phyloP scores from a whole-genome alignment of 2,797 vertebrate species.

The Pogonophryne albipinna region DNA sequence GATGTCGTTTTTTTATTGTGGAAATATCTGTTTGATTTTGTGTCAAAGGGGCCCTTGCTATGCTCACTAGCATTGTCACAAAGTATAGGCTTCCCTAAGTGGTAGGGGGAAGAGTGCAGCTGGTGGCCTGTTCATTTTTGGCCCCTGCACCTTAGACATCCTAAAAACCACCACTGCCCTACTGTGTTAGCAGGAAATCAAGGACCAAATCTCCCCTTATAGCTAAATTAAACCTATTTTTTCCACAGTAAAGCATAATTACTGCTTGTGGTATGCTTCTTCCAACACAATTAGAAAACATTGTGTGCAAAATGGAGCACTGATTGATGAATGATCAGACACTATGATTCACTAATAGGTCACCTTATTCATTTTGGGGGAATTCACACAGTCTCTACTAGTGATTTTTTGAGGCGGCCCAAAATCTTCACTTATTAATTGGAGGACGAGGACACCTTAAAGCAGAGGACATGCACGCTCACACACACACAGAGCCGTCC shows the following conservation, averaged over 20 bases:
- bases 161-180: neutral
- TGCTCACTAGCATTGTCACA: too few species aligned
- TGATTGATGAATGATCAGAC: neutral
- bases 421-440: conserved; percentile 16
- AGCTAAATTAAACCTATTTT: neutral
- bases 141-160: neutral
- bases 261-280: neutral
- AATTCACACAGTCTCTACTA: neutral
- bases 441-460: conserved; percentile 53
- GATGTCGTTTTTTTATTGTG: too few species aligned
- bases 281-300: neutral
- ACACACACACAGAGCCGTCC: conserved; percentile 41
- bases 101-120: neutral
- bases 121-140: neutral
- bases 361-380: neutral
- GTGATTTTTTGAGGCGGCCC: neutral
- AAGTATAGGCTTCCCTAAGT: too few species aligned
- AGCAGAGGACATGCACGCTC: conserved; percentile 41
- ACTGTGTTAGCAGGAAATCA: neutral
- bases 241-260: neutral
- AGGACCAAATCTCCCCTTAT: neutral
- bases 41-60: too few species aligned
- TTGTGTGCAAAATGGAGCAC: neutral
- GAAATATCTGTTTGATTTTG: too few species aligned
- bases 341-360: neutral